Evolutionary conservation across 2,797 vertebrate genomes (phyloP).

Genomic region (Buphagus erythrorhynchus): DNA sequence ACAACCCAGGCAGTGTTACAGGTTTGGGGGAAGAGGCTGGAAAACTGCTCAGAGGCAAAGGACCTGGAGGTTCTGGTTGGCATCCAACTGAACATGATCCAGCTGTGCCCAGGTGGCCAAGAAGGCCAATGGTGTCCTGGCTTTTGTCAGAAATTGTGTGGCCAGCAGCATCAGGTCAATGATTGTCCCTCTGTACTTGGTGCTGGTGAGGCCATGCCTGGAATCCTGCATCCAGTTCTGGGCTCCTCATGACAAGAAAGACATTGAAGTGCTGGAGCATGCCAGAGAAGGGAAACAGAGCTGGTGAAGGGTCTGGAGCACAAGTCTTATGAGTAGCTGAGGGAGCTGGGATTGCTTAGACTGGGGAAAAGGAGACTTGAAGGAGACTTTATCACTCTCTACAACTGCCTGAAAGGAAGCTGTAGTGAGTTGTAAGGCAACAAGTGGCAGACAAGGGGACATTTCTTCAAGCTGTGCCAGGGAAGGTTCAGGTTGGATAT

Average conservation of each 20-base stretch:
- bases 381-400: background rate
- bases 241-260: fast-evolving
- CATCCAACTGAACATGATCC: background rate
- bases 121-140: background rate
- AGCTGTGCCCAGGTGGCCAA: background rate
- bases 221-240: fast-evolving
- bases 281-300: background rate
- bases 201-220: background rate
- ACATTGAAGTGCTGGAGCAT: background rate
- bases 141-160: background rate
- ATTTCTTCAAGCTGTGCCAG: background rate
- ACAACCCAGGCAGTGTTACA: background rate
- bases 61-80: no score
- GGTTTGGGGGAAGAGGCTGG: fast-evolving
- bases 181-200: background rate
- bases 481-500: background rate
- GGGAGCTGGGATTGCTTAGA: background rate
- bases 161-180: background rate
- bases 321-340: background rate
- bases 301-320: background rate
- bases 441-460: background rate
- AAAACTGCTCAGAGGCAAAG: background rate
- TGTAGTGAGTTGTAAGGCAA: background rate
- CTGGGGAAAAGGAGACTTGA: background rate
- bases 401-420: background rate